These are phyloP conservation scores for Forbesichthys papilliferus DNA, from an alignment of 2,113 vertebrate genomes.

Conservation along the genomic window DNA sequence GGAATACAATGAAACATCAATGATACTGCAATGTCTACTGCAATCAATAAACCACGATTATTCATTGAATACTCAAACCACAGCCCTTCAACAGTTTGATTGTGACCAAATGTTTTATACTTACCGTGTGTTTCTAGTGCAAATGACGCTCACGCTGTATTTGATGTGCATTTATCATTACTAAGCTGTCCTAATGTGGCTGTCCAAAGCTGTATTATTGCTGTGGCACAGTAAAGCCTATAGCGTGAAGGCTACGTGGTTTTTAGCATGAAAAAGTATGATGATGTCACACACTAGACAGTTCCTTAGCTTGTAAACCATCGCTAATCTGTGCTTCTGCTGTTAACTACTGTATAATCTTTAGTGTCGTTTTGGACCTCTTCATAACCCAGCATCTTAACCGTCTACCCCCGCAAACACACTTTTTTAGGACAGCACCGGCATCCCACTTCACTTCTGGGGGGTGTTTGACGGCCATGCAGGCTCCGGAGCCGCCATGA, in stretches of 20 bases:
- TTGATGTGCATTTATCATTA: not conserved
- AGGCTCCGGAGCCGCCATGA: constrained; percentile 87
- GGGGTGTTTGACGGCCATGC: constrained; percentile 95
- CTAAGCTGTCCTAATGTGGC: not conserved
- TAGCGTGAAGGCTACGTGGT: constrained; percentile 22
- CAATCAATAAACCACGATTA: no score
- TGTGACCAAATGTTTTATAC: not conserved
- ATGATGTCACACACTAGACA: not conserved
- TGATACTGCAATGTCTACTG: no score
- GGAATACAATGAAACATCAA: no score
- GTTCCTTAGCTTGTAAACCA: constrained; percentile 21
- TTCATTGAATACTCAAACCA: no score
- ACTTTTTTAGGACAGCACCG: constrained; percentile 73
- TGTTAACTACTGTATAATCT: constrained; percentile 26
- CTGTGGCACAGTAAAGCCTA: constrained; percentile 1
- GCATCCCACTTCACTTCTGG: constrained; percentile 90
- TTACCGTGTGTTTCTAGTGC: not conserved
- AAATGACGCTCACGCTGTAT: not conserved
- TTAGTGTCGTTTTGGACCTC: constrained; percentile 11
- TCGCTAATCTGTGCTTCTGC: constrained; percentile 20
- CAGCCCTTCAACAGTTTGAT: not conserved
- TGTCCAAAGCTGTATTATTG: not conserved
- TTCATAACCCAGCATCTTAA: not conserved
- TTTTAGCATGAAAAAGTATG: constrained; percentile 12
- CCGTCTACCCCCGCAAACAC: not conserved